These are phyloP conservation scores for Sebastiscus albofasciatus DNA, from an alignment of 2,797 vertebrate species.

Conservation along the genomic window DNA sequence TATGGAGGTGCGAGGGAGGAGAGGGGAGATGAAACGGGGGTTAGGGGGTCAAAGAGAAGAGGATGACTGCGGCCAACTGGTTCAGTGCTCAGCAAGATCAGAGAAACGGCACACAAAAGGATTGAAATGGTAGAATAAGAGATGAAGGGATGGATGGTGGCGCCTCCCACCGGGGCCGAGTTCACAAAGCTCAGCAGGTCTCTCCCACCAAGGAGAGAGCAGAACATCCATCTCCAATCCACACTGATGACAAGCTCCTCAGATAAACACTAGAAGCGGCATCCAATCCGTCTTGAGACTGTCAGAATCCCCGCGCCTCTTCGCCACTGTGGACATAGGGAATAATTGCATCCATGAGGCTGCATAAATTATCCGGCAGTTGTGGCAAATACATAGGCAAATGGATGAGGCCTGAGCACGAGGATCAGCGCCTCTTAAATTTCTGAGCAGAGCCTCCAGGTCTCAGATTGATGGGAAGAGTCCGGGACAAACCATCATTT, in stretches of 20 bases:
- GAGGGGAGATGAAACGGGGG: constrained; percentile 12
- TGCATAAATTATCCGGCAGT: constrained; percentile 79
- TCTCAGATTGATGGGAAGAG: constrained; percentile 62
- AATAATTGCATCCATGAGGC: constrained; percentile 80
- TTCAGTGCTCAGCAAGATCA: constrained; percentile 34
- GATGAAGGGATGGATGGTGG: constrained; percentile 18
- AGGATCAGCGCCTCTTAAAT: constrained; percentile 64
- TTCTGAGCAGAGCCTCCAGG: constrained; percentile 41
- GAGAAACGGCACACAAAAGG: constrained; percentile 3
- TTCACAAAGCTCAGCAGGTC: constrained; percentile 51
- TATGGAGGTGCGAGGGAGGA: not conserved
- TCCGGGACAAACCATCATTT: constrained; percentile 68
- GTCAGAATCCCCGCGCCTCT: constrained; percentile 29
- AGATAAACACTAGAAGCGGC: constrained; percentile 60
- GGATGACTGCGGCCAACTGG: not conserved
- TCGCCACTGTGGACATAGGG: constrained; percentile 56
- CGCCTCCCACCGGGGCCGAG: constrained; percentile 35
- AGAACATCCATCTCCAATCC: constrained; percentile 59
- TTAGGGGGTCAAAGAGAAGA: not conserved
- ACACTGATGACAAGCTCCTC: constrained; percentile 52
- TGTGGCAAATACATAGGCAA: constrained; percentile 67
- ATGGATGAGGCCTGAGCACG: constrained; percentile 45
- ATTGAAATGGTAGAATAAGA: constrained; percentile 6
- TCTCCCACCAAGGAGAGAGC: constrained; percentile 18
- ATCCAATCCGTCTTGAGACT: constrained; percentile 58